Conservation (phyloP, 2,888 invertebrate species). For the Tipula lateralis region DNA sequence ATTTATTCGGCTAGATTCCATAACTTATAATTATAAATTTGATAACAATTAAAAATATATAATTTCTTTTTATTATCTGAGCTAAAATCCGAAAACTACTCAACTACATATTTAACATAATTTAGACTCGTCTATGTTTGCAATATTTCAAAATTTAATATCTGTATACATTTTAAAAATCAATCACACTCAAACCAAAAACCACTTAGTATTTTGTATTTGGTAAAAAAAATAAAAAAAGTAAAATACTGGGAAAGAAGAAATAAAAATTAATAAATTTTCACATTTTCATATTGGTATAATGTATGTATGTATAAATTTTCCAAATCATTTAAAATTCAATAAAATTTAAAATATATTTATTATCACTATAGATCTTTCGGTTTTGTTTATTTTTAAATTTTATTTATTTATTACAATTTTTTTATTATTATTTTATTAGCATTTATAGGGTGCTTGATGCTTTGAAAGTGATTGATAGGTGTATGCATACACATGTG, state of each 20-base stretch:
- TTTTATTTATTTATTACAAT: too few species aligned
- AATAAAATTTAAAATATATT: constrained; percentile 6
- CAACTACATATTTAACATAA: too few species aligned
- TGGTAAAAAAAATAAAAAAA: not conserved
- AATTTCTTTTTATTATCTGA: not conserved
- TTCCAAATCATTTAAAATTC: not conserved
- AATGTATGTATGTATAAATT: not conserved
- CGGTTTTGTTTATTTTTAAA: too few species aligned
- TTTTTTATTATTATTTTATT: too few species aligned
- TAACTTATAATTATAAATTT: not conserved
- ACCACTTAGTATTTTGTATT: not conserved
- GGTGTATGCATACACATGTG: too few species aligned
- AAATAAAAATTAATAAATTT: not conserved
- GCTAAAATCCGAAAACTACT: not conserved
- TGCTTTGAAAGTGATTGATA: too few species aligned
- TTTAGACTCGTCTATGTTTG: too few species aligned
- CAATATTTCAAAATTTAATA: not conserved
- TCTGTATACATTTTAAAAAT: not conserved
- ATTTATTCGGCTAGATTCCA: not conserved
- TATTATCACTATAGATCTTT: too few species aligned
- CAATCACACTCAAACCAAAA: not conserved
- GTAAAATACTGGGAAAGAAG: not conserved
- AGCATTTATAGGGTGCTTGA: too few species aligned
- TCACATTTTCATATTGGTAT: not conserved
- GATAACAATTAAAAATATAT: not conserved